Percentiles rank a stretch among this genome's conserved stretches.
phyloP scores from a whole-genome alignment of 2,888 invertebrate species.

The Drosophila limbata region DNA sequence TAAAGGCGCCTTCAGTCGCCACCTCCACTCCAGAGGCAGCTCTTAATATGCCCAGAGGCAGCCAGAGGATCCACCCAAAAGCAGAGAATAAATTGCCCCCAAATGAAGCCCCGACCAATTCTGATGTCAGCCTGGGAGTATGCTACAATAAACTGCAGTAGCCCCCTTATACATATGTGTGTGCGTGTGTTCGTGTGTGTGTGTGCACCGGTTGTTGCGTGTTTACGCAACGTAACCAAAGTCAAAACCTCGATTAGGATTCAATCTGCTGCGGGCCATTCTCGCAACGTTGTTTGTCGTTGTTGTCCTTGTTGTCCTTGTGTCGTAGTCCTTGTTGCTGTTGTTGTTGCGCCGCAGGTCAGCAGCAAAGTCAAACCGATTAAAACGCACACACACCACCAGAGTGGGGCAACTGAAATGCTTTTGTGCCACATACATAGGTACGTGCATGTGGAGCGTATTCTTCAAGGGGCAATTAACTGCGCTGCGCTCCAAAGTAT shows the following conservation, averaged over 20 bases:
- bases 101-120: slow-evolving; percentile 46
- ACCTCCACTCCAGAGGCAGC: slow-evolving; percentile 33
- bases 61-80: slow-evolving; percentile 21
- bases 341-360: slow-evolving; percentile 65
- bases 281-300: slow-evolving; percentile 59
- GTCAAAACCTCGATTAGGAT: slow-evolving; percentile 84
- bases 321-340: slow-evolving; percentile 10
- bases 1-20: slow-evolving; percentile 46
- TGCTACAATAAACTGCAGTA: slow-evolving; percentile 73
- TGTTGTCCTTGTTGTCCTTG: slow-evolving; percentile 41
- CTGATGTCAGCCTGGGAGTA: slow-evolving; percentile 65
- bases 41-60: slow-evolving; percentile 33
- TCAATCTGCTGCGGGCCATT: slow-evolving; percentile 79
- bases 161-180: neutral
- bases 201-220: slow-evolving; percentile 79
- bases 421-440: slow-evolving; percentile 56
- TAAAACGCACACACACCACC: slow-evolving; percentile 55
- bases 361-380: slow-evolving; percentile 76
- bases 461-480: slow-evolving; percentile 84
- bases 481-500: slow-evolving; percentile 65
- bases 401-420: slow-evolving; percentile 61
- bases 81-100: slow-evolving; percentile 54
- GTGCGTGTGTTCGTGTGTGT: slow-evolving; percentile 14
- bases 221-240: slow-evolving; percentile 84
- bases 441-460: slow-evolving; percentile 59